phyloP scores from a whole-genome alignment of 1,140 invertebrate genomes.

The Aphis gossypii region DNA sequence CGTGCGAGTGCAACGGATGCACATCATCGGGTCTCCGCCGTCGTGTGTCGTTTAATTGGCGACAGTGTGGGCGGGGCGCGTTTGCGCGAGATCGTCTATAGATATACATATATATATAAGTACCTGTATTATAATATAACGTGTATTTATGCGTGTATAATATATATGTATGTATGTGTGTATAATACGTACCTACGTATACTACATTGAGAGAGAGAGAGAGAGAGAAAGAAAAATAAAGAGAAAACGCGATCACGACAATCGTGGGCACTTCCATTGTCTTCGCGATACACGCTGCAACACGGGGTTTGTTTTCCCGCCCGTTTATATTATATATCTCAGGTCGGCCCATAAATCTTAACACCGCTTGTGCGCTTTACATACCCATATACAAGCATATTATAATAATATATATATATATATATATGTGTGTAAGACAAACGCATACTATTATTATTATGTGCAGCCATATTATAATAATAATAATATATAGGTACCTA shows the following conservation, averaged over 20 bases:
- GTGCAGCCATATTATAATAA: neutral
- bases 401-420: slow-evolving; percentile 3
- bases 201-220: neutral
- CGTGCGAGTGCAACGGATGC: slow-evolving; percentile 26
- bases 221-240: neutral
- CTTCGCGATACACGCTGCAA: neutral
- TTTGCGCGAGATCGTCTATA: slow-evolving; percentile 30
- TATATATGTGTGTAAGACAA: neutral
- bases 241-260: slow-evolving; percentile 54
- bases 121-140: neutral
- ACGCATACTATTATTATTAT: slow-evolving; percentile 5
- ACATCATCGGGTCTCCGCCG: neutral
- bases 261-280: slow-evolving; percentile 52
- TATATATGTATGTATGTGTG: neutral
- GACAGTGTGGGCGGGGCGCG: slow-evolving; percentile 48
- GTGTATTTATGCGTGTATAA: neutral
- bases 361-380: slow-evolving; percentile 23
- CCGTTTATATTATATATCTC: slow-evolving; percentile 23
- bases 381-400: neutral
- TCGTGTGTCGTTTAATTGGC: slow-evolving; percentile 56
- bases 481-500: neutral
- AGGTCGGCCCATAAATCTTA: slow-evolving; percentile 43
- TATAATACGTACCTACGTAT: neutral
- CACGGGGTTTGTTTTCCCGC: slow-evolving; percentile 30
- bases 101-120: neutral